Base-by-base conservation (phyloP, 2,888 invertebrate genomes). In the Agonopterix subpropinquella region DNA sequence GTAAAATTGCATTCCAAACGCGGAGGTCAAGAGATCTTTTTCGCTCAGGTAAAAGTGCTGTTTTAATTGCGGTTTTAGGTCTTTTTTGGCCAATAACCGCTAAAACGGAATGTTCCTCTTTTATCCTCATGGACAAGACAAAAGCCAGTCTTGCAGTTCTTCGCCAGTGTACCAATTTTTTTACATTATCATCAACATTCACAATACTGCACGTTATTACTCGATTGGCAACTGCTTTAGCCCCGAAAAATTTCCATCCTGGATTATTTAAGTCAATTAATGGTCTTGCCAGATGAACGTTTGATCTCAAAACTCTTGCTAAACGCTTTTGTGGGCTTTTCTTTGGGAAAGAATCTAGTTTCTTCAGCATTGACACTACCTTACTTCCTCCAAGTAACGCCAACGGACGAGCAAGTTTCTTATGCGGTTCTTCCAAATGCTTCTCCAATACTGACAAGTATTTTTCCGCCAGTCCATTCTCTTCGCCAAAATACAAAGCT, bases 401-500 rank as follows among this genome's bases (percentile, higher is more conserved):
- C n/a, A 64, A 35, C 0, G 62, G 50, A 37, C 62, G 56, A 2
- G 61, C 62, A 1, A 64, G 48, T 37, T 46, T 46, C 35, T 46
- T 42, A 15, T 56, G 54, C 2, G 50, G 51, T 4, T 50, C 49
- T 8, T 42, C 44, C 9, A 55, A 47, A 7, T 49, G 44, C 11
- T 49, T 47, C 36, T 57, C 51, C 46, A 68, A 44, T 4, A 50
- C 36, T 7, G 36, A 28, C 4, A 59, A 50, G 39, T 74, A 62
- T 7, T 55, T 51, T 2, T 58, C 56, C 2, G 70, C 67, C 4
- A 83, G 53, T 9, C 75, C 80, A 2, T 62, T 53, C 0, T 62
- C 41, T 55, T 77, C 81, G 10, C 57, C 58, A 52, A 81, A 84
- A 53, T 78, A 84, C 45, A 80, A 37, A 2, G 57, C 50, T 4